Base-by-base conservation (phyloP, 2,797 vertebrate species). In the Hafferia zeledoni region DNA sequence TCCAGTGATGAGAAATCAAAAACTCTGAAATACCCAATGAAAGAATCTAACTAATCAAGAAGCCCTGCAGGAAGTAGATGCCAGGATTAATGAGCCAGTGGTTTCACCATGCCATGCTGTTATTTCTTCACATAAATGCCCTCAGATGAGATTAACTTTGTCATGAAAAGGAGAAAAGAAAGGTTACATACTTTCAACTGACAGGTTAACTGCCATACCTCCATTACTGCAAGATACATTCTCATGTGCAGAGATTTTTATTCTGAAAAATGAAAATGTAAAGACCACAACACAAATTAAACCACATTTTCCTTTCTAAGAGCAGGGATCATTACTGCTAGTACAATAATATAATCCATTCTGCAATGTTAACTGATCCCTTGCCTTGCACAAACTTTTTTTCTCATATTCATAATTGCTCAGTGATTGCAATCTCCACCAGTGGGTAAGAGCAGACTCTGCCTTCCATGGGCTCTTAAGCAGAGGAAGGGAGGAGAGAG, bases 21-120 rank as follows among this genome's bases (percentile, higher is more conserved):
- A 97, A 97, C 84, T 98, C 97, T 3, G 23, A 98, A 97, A 97
- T 97, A 96, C 93, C 96, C 64, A 5, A 96, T 96, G 97, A 98
- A 97, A 97, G 97, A 97, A 97, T 98, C 94, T 98, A 97, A 97
- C 97, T 98, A 97, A 98, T 98, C 97, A 98, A 97, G 97, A 96
- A 97, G 81, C 96, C 96, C 97, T 95, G 96, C 94, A 98, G 97
- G 97, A 98, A 98, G 97, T 97, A 97, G 97, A 98, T 97, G 97
- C 97, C 97, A 98, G 96, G 97, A 98, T 98, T 98, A 98, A 98
- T 97, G 98, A 98, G 95, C 97, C 98, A 98, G 96, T 83, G 70
- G 96, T 97, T 96, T 97, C 96, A 95, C 97, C 95, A 97, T 97
- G 97, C 97, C 96, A 97, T 95, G 96, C 96, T 98, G 98, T 97